Base-by-base conservation (phyloP, 2,797 vertebrate genomes). In the Urophycis tenuis region DNA sequence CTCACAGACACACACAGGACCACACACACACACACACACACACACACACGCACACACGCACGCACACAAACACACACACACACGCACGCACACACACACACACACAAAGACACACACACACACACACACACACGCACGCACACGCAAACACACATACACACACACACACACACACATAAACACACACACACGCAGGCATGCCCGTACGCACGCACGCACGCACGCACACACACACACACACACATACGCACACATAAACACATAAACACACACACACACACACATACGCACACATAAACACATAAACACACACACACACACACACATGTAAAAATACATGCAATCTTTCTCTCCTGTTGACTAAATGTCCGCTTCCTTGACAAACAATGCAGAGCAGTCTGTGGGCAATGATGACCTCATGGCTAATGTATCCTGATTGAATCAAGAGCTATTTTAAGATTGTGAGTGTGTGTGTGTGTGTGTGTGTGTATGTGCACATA, bases 401-500 rank as follows among this genome's bases (percentile, higher is more conserved):
- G 90, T 90, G 86, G 90, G 88, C 91, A 92, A 90, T 92, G 92
- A 93, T 94, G 94, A 94, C 92, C 92, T 94, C 88, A 93, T 88
- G 91, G 84, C 78, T 92, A 93, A 93, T 95, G 95, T 94, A 95
- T 91, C 87, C 87, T 89, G 87, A 91, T 91, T 90, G 87, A 90
- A 93, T 94, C 92, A 94, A 92, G 85, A 84, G 85, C 83, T 88
- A 87, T 90, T 89, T 88, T 87, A 89, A 92, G 92, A 88, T 85
- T 90, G 90, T 83, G 86, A 88, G 82, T 75, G 22, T 29, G 70
- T 60, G 49, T 14, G 39, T 15, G 45, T 29, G 34, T 31, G 74
- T n/a, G 29, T 15, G 67, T 36, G 82, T 30, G 22, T 35, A 67
- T 45, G 82, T 22, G 17, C 8, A 9, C 5, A 53, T 53, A n/a